phyloP scores from a whole-genome alignment of 1,140 invertebrate genomes.

The Tyrophagus putrescentiae region DNA sequence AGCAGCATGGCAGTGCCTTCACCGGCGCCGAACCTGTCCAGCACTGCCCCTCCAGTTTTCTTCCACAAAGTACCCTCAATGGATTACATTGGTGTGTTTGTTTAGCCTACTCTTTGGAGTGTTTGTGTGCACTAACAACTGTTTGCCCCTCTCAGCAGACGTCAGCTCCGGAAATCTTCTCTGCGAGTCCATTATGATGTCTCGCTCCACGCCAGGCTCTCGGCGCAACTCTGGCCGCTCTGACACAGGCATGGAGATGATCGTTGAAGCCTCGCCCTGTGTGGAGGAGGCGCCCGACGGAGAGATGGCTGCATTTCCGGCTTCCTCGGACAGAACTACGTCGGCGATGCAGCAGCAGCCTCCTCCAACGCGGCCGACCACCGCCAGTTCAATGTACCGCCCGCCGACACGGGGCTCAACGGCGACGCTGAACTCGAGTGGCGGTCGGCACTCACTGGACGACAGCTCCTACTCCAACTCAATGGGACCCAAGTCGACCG shows the following conservation, averaged over 20 bases:
- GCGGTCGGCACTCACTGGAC: slow-evolving; percentile 7
- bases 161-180: not conserved
- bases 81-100: slow-evolving; percentile 8
- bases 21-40: not conserved
- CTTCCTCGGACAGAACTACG: not conserved
- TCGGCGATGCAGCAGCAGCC: not conserved
- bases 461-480: not conserved
- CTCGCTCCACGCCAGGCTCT: slow-evolving; percentile 21
- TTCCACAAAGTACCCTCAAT: slow-evolving; percentile 15
- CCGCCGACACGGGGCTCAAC: not conserved
- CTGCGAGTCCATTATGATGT: slow-evolving; percentile 4
- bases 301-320: not conserved
- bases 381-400: not conserved
- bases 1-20: not conserved
- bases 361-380: not conserved
- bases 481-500: not conserved
- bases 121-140: no score
- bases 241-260: not conserved
- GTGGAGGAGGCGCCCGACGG: not conserved
- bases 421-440: not conserved
- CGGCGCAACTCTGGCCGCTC: slow-evolving; percentile 20
- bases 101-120: not conserved
- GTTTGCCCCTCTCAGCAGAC: no score
- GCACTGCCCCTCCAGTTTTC: not conserved
- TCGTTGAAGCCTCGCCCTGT: not conserved